phyloP scores from a whole-genome alignment of 2,113 vertebrate genomes.

The Empidonax alnorum region DNA sequence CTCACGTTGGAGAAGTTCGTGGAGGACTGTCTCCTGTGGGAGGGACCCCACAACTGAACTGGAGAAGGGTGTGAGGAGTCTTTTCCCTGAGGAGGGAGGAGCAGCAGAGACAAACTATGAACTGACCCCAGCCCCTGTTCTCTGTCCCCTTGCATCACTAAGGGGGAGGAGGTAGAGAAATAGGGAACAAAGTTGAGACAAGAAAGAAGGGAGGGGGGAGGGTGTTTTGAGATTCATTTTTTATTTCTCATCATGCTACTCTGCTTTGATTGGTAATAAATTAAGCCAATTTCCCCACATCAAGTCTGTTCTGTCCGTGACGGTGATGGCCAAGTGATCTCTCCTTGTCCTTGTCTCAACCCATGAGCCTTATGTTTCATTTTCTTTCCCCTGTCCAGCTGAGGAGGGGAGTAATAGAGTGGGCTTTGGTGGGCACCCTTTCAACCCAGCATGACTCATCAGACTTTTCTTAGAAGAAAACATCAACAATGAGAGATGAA shows the following conservation, averaged over 20 bases:
- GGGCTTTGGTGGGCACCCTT: background rate
- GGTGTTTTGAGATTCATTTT: background rate
- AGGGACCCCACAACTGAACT: background rate
- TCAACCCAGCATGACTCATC: background rate
- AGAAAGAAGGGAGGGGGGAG: background rate
- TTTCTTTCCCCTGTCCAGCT: background rate
- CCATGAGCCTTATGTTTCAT: background rate
- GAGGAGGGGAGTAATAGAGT: background rate
- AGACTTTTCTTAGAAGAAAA: background rate
- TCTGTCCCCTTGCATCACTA: background rate
- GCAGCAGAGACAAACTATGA: rapidly evolving
- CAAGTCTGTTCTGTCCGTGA: background rate
- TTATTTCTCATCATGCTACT: background rate
- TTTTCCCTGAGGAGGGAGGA: background rate
- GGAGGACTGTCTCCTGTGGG: background rate
- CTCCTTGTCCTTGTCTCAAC: background rate
- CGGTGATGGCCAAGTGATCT: background rate
- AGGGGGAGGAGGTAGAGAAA: background rate
- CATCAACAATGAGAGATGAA: background rate
- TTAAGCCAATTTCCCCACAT: background rate
- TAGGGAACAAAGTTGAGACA: background rate
- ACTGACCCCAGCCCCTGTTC: background rate
- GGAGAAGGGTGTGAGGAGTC: background rate
- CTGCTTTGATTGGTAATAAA: background rate
- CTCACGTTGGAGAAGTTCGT: background rate